A percentile compares a stretch with the other conserved stretches of the same genome.
These are phyloP conservation scores for Drosophila neocordata DNA, from an alignment of 1,140 invertebrate genomes.

Conservation along the genomic window DNA sequence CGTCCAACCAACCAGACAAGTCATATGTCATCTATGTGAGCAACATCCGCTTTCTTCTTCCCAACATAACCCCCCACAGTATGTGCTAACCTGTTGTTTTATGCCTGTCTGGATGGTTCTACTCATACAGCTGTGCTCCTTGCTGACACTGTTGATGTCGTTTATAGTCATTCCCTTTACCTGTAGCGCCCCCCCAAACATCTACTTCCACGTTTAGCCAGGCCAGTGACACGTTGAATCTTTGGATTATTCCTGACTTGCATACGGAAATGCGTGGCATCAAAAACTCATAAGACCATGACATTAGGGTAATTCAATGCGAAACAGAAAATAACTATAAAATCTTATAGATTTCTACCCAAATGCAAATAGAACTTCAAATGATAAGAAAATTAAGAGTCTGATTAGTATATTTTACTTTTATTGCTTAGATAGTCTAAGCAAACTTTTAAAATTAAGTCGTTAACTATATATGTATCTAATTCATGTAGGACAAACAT, in stretches of 20 bases:
- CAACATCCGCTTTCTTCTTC: conserved; percentile 22
- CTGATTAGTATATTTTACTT: too few species aligned
- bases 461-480: too few species aligned
- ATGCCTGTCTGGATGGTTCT: background rate
- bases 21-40: conserved; percentile 60
- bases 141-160: conserved; percentile 32
- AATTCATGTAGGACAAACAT: too few species aligned
- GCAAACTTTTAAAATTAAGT: too few species aligned
- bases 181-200: too few species aligned
- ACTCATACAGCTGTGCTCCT: background rate
- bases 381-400: too few species aligned
- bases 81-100: conserved; percentile 25
- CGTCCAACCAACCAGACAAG: conserved; percentile 54
- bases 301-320: conserved; percentile 31
- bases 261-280: conserved; percentile 45
- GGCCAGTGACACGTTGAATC: conserved; percentile 36
- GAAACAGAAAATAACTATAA: background rate
- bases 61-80: conserved; percentile 18
- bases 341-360: background rate
- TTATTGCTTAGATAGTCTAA: too few species aligned
- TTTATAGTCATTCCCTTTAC: conserved; percentile 28
- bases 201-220: conserved; percentile 15
- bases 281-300: conserved; percentile 29
- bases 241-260: conserved; percentile 43
- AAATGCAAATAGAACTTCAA: background rate